phyloP scores from a whole-genome alignment of 2,797 vertebrate genomes.

The Paramormyrops hopkinsi region DNA sequence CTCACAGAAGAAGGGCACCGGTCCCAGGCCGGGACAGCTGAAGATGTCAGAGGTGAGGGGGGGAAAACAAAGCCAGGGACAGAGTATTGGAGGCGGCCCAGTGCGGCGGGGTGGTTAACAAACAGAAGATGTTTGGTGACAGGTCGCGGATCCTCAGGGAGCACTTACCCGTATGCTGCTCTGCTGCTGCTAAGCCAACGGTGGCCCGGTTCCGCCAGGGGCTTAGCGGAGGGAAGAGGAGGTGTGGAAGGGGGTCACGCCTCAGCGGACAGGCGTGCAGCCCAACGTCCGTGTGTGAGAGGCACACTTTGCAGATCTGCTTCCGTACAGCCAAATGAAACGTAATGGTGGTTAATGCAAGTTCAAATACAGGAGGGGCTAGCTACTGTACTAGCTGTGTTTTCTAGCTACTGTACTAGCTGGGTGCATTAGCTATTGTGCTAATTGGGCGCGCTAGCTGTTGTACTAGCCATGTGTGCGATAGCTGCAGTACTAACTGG shows the following conservation, averaged over 20 bases:
- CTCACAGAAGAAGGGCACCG: neutral
- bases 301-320: neutral
- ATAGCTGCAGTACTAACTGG: neutral
- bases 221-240: neutral
- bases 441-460: neutral
- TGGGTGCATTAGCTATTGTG: neutral
- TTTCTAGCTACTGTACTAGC: neutral
- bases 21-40: neutral
- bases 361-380: neutral
- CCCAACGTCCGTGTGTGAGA: neutral
- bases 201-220: neutral
- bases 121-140: conserved; percentile 13
- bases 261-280: neutral
- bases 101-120: neutral
- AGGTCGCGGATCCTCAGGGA: conserved; percentile 15
- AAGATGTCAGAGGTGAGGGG: neutral
- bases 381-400: neutral
- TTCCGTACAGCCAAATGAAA: neutral
- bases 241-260: neutral
- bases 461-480: neutral
- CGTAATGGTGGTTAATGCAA: neutral
- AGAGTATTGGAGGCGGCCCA: neutral
- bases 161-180: neutral
- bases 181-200: neutral
- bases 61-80: neutral